These are phyloP conservation scores for Cerceris rybyensis DNA, from an alignment of 2,888 invertebrate genomes.

Conservation along the genomic window DNA sequence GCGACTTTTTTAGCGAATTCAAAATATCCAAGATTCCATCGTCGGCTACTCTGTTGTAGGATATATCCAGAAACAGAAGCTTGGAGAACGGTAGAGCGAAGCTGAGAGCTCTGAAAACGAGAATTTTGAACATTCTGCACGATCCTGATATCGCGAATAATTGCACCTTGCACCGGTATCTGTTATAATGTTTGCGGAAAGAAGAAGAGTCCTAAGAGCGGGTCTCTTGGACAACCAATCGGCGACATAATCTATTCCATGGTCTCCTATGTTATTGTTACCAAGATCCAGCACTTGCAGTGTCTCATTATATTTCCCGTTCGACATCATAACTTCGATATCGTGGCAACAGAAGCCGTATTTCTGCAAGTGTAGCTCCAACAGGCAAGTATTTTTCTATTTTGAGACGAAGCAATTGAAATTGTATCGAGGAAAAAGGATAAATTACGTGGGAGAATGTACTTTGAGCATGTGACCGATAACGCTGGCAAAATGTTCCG, in stretches of 20 bases:
- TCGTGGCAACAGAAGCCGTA: constrained; percentile 85
- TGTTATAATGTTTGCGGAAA: constrained; percentile 84
- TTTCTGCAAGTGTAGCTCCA: constrained; percentile 85
- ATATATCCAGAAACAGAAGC: constrained; percentile 84
- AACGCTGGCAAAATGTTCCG: constrained; percentile 72
- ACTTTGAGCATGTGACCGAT: constrained; percentile 79
- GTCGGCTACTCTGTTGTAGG: constrained; percentile 84
- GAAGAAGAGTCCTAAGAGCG: constrained; percentile 82
- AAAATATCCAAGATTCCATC: constrained; percentile 83
- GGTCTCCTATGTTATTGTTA: constrained; percentile 85
- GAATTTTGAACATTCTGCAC: no score
- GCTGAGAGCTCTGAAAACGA: constrained; percentile 82
- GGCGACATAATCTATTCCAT: constrained; percentile 83
- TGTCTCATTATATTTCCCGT: constrained; percentile 83
- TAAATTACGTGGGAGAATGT: constrained; percentile 10
- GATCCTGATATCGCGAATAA: not conserved
- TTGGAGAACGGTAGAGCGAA: constrained; percentile 84
- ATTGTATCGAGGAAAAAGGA: not conserved
- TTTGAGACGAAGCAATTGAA: not conserved
- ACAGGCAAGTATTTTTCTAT: constrained; percentile 81
- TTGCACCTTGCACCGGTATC: constrained; percentile 83
- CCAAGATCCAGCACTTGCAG: constrained; percentile 85
- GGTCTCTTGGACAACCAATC: constrained; percentile 84
- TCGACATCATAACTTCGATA: constrained; percentile 83
- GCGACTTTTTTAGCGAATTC: constrained; percentile 84